Evolutionary conservation across 2,113 vertebrate genomes (phyloP), one percentile per base, ranked within the genome.

Genomic region (Poeciliopsis occidentalis): DNA sequence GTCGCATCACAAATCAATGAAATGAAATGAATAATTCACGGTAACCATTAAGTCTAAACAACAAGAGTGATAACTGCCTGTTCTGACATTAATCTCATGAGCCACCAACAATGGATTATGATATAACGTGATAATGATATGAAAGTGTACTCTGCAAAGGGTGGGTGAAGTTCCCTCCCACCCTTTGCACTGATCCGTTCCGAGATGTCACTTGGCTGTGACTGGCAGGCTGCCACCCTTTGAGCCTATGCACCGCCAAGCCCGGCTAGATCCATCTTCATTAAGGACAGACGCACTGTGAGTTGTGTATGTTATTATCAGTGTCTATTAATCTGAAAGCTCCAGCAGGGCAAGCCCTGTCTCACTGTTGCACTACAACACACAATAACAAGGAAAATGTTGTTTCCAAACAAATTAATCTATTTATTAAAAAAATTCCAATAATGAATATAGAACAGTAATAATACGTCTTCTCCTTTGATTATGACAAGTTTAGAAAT

Each of bases 11-110:
- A 88, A 92, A 92, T 93, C 88, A 84, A 83, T 91, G 81, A 66
- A 79, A 81, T 88, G 82, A 82, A 90, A 91, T 93, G 73, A 92
- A 92, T 93, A 88, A 94, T 92, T 92, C 85, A 91, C 88, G 27
- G 60, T 83, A 74, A 87, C 83, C 86, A 91, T 92, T 88, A 89
- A 69, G 83, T 88, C 89, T 81, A 85, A 91, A 86, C 86, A 88
- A 87, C 84, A 83, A 90, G 89, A 87, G 79, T 85, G 89, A 92
- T 91, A 91, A 90, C 88, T 84, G 88, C 78, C 54, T 44, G 67
- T 77, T 79, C 80, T 57, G 87, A 79, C 93, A 87, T 91, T 91
- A 91, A 90, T 92, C 90, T 87, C 77, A 70, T 51, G 86, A 89
- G 85, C 90, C 85, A 77, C 84, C 90, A 87, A 86, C 91, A 92